phyloP scores from a whole-genome alignment of 2,797 vertebrate species.

The Notoglanidium macrostoma region DNA sequence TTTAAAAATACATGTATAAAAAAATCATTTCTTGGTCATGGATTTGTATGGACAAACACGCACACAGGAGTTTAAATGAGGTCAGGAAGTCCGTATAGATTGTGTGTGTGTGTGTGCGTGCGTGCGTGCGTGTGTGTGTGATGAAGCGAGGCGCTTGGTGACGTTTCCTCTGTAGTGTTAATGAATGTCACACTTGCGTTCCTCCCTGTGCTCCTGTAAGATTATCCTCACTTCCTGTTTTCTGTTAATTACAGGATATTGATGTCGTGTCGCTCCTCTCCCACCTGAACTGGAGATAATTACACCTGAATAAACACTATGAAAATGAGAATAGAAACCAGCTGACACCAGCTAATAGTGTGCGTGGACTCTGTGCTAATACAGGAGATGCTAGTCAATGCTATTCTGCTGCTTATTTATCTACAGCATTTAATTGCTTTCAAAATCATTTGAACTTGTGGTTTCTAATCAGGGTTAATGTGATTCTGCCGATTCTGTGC shows the following conservation, averaged over 20 bases:
- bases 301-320: background rate
- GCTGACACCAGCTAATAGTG: background rate
- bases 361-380: background rate
- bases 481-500: background rate
- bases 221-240: constrained; percentile 30
- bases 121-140: background rate
- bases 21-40: too few relatives aligned
- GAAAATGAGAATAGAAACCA: background rate
- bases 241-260: constrained; percentile 34
- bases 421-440: background rate
- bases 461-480: background rate
- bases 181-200: constrained; percentile 67
- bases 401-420: background rate
- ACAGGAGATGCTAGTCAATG: background rate
- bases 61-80: background rate
- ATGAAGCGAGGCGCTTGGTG: background rate
- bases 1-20: background rate
- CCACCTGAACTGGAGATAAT: constrained; percentile 31
- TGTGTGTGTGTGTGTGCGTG: constrained; percentile 9
- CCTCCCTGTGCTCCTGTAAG: constrained; percentile 41
- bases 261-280: constrained; percentile 37
- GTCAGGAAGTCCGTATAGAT: background rate
- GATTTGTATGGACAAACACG: background rate
- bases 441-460: background rate
- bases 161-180: constrained; percentile 30